Conservation (phyloP, 2,113 vertebrate species). For the Collichthys lucidus region DNA sequence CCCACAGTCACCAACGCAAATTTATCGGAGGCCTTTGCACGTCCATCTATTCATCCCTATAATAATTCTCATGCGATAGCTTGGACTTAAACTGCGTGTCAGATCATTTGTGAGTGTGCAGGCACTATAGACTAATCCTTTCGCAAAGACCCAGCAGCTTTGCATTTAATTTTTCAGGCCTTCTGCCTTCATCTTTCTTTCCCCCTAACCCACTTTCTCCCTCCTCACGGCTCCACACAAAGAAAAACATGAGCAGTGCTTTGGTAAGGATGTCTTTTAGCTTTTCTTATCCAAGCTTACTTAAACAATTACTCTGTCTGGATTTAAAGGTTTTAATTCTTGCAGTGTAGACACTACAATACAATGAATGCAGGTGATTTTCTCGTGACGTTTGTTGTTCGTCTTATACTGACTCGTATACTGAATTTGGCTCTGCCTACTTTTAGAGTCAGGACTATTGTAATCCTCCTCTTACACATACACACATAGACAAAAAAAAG, state of each 20-base stretch:
- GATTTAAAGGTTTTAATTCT: conserved; percentile 54
- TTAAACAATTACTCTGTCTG: conserved; percentile 67
- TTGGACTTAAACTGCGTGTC: conserved; percentile 35
- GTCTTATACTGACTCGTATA: background rate
- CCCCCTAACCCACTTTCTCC: conserved; percentile 48
- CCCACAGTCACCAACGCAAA: background rate
- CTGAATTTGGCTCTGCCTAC: conserved; percentile 13
- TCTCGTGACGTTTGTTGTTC: conserved; percentile 32
- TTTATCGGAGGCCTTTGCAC: background rate
- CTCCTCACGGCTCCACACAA: conserved; percentile 52
- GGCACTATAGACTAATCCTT: conserved; percentile 61
- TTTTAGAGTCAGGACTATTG: conserved; percentile 20
- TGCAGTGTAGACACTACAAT: background rate
- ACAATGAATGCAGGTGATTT: conserved; percentile 51
- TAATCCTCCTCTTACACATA: conserved; percentile 25
- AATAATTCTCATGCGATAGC: conserved; percentile 33
- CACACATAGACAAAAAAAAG: conserved; percentile 13
- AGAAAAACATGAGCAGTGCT: conserved; percentile 26
- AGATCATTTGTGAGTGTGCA: conserved; percentile 50
- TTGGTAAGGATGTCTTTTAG: conserved; percentile 48
- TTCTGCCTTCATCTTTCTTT: conserved; percentile 52
- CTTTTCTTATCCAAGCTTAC: conserved; percentile 55
- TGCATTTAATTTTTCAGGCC: conserved; percentile 69
- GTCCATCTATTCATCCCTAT: conserved; percentile 19
- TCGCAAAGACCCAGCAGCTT: conserved; percentile 63